Evolutionary conservation across 2,888 invertebrate genomes (phyloP), one percentile per base, ranked within the genome.

Genomic region (Mesorhabditis belari): DNA sequence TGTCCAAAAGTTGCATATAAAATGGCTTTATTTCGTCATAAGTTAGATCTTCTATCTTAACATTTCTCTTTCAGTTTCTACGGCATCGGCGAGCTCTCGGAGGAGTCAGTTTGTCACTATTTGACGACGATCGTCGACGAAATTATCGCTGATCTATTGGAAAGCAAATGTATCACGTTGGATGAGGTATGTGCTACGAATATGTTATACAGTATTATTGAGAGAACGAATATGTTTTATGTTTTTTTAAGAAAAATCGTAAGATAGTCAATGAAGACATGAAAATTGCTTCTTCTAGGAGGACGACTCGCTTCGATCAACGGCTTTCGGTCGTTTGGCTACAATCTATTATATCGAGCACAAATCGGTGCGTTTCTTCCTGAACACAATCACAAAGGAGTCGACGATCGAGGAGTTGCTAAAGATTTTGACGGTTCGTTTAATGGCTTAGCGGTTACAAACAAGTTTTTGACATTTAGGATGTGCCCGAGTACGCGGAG

Each of bases 341-440:
- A 95, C 96, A 0, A 96, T 89, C 82, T 99, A 98, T 85, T 99
- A 99, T 82, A 84, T 99, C 26, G 90, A 91, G 0, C 89, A 96
- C 83, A 87, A 88, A 75, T 95, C 94, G 0, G 89, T 96, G 86
- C 86, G 88, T 52, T 88, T 90, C 82, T 91, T 98, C 81, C 84
- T 87, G 52, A 86, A 88, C 35, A 83, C 86, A 28, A 82, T 99
- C 53, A 83, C 84, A n/a, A 82, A 85, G 1, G 86, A 87, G 65
- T 85, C 88, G 77, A 85, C 85, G 25, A 82, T 89, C 0, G 88
- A 89, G 60, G 88, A 90, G 21, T 84, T 94, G 59, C 82, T 99
- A 50, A 83, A 87, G 35, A 86, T 91, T 4, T 85, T 99, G 67
- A 79, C 83, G 64, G 79, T 79, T 27, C 21, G 62, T 29, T 23